Evolutionary conservation across 2,113 vertebrate genomes (phyloP), one percentile per base, ranked within the genome.

Genomic region (Python bivittatus): DNA sequence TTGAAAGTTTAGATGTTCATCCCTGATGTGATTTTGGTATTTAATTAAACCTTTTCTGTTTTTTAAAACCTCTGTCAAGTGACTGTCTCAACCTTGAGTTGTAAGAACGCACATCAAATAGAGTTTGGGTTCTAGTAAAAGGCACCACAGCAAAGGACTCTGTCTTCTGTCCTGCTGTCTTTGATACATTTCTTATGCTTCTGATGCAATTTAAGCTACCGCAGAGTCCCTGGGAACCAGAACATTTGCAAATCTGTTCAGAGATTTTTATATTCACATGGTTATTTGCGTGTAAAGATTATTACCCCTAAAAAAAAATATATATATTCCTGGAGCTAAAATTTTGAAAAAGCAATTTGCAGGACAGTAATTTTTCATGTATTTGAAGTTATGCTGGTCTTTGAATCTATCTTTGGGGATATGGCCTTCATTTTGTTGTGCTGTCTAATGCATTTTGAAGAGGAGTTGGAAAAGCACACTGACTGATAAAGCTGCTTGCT

Each of bases 401-500:
- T 92, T 90, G 52, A 10, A 88, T 84, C 88, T 9, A 0, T 91
- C n/a, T 17, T 91, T 91, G 56, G 72, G 3, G 89, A 94, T 88
- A 64, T 91, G 12, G 33, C 56, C 92, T 92, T 91, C 13, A 5
- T 95, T 84, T 93, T 84, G 57, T 89, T 0, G 0, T 0, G 1
- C 86, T 89, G 79, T 1, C 7, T 57, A 92, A 86, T 85, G 33
- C 89, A 29, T 10, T 61, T 85, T 94, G 86, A 90, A 88, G 79
- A 54, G 44, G 83, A 92, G 38, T 72, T 72, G 85, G 29, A 88
- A 64, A 93, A 91, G 79, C 91, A 93, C 94, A 93, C 94, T 95
- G 86, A n/a, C 48, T 94, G 94, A 93, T 97, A 90, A 97, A 91
- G 29, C 68, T 94, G 60, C 52, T 94, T 96, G 86, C 93, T 97